phyloP scores from a whole-genome alignment of 1,140 invertebrate genomes.

The Steinernema khuongi region DNA sequence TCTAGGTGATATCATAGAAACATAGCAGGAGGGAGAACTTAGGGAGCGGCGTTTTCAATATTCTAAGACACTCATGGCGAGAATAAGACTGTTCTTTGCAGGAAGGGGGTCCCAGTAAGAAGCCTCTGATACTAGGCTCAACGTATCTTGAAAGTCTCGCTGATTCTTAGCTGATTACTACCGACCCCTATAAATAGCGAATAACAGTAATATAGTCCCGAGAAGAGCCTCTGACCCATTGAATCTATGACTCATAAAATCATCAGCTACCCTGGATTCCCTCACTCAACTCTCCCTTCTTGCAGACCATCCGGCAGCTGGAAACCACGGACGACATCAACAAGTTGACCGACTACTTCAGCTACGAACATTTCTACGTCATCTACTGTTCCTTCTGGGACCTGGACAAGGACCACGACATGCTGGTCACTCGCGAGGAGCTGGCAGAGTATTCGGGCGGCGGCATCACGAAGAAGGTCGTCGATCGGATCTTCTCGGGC shows the following conservation, averaged over 20 bases:
- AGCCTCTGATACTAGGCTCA: too few species aligned
- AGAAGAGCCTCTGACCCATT: too few species aligned
- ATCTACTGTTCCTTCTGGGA: conserved; percentile 99
- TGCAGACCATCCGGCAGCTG: conserved; percentile 59
- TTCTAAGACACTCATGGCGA: too few species aligned
- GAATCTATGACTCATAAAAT: conserved; percentile 65
- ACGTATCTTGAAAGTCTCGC: too few species aligned
- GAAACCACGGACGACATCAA: conserved; percentile 92
- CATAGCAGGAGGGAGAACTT: too few species aligned
- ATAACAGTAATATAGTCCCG: too few species aligned
- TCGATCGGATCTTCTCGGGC: conserved; percentile 93
- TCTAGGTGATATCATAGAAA: too few species aligned
- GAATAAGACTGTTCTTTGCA: too few species aligned
- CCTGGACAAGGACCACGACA: conserved; percentile 92
- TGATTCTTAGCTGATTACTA: too few species aligned
- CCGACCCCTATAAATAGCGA: too few species aligned
- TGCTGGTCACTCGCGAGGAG: conserved; percentile 87
- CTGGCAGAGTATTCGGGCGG: conserved; percentile 92
- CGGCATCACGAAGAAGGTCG: conserved; percentile 87
- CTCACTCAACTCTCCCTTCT: neutral
- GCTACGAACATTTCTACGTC: conserved; percentile 99
- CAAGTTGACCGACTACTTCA: conserved; percentile 87
- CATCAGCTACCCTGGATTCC: conserved; percentile 64
- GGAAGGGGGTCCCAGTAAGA: too few species aligned
- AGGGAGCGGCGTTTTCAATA: too few species aligned